Conservation (phyloP, 2,797 vertebrate species). For the Ficedula albicollis region DNA sequence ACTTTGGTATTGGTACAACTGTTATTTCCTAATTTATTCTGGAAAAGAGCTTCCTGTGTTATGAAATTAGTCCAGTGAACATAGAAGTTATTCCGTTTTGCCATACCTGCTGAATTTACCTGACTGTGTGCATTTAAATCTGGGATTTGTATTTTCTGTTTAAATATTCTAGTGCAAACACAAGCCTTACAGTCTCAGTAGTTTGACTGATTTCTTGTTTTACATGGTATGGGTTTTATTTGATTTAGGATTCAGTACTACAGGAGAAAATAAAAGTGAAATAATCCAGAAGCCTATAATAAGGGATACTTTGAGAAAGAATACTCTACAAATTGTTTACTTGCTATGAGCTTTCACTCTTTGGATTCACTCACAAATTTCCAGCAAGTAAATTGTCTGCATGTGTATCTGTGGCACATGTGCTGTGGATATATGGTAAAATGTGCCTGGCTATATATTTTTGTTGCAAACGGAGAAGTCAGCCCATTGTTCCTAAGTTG, state of each 20-base stretch:
- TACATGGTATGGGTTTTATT: constrained; percentile 6
- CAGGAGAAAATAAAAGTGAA: constrained; percentile 34
- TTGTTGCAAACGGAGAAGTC: neutral
- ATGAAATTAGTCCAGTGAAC: neutral
- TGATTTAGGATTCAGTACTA: constrained; percentile 31
- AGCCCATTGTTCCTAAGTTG: constrained; percentile 24
- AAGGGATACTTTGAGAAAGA: constrained; percentile 25
- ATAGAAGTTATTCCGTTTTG: neutral
- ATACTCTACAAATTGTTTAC: constrained; percentile 23
- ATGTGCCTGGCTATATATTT: neutral
- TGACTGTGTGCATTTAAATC: neutral
- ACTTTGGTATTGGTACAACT: neutral
- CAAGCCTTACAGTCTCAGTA: neutral
- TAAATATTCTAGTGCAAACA: constrained; percentile 8
- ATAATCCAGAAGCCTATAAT: constrained; percentile 33
- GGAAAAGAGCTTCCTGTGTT: neutral
- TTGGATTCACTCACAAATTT: constrained; percentile 22
- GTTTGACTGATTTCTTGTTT: constrained; percentile 30
- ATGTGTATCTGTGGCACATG: neutral
- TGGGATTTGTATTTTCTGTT: neutral
- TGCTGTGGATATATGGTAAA: neutral
- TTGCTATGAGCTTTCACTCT: constrained; percentile 10
- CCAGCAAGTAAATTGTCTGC: neutral
- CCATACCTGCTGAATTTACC: neutral
- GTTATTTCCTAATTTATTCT: neutral